A percentile compares a stretch with the other conserved stretches of the same genome.
These are phyloP conservation scores for Epinephelus fuscoguttatus DNA, from an alignment of 2,113 vertebrate species.

Conservation along the genomic window DNA sequence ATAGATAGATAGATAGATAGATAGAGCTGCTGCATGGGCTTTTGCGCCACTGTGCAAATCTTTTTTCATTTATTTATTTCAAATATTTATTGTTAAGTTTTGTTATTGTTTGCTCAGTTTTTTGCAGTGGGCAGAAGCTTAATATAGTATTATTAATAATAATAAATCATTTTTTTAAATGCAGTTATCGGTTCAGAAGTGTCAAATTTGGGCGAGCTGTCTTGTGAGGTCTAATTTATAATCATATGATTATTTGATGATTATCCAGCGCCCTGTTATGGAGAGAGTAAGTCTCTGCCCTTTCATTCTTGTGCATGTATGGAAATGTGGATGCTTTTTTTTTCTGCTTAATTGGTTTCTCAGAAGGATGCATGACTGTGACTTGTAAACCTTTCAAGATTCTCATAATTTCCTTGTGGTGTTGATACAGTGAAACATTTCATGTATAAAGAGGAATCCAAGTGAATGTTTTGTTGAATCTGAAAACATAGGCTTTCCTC, in stretches of 20 bases:
- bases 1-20: neutral
- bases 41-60: neutral
- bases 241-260: neutral
- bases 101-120: too few relatives aligned
- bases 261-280: neutral
- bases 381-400: slow-evolving; percentile 67
- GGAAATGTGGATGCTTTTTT: neutral
- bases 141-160: too few relatives aligned
- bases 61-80: too few relatives aligned
- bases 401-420: slow-evolving; percentile 68
- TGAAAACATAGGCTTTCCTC: slow-evolving; percentile 71
- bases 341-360: slow-evolving; percentile 31
- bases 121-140: too few relatives aligned
- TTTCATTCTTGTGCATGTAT: slow-evolving; percentile 14
- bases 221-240: too few relatives aligned
- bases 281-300: neutral
- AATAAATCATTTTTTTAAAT: too few relatives aligned
- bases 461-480: slow-evolving; percentile 72
- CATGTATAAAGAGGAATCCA: slow-evolving; percentile 62
- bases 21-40: too few relatives aligned
- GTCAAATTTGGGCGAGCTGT: too few relatives aligned
- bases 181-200: too few relatives aligned
- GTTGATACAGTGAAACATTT: slow-evolving; percentile 77
- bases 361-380: slow-evolving; percentile 46
- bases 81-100: too few relatives aligned